Conservation (phyloP, 2,113 vertebrate genomes). For the Galeopterus variegatus region DNA sequence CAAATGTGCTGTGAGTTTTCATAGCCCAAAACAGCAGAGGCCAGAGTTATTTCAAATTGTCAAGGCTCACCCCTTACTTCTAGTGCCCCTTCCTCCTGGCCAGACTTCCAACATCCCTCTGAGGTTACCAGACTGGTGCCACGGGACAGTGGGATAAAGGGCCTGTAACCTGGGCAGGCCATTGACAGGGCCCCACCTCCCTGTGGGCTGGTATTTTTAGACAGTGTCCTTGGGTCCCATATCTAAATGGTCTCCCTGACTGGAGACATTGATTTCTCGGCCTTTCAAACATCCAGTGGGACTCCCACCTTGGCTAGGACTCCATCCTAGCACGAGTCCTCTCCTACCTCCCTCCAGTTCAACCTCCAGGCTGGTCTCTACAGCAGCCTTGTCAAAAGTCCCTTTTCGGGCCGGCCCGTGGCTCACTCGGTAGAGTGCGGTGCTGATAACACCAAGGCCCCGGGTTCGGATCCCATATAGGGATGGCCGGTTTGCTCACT, state of each 20-base stretch:
- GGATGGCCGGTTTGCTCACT: too few relatives aligned
- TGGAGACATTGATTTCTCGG: slow-evolving; percentile 47
- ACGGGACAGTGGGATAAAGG: slow-evolving; percentile 51
- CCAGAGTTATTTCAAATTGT: background rate
- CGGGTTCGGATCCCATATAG: too few relatives aligned
- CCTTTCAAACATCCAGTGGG: background rate
- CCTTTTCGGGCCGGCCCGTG: too few relatives aligned
- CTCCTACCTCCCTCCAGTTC: background rate
- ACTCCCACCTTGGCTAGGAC: background rate
- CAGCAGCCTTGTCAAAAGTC: background rate
- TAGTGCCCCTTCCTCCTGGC: background rate
- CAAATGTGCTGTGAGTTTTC: slow-evolving; percentile 7
- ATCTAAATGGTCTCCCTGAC: slow-evolving; percentile 33
- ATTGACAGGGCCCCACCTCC: background rate
- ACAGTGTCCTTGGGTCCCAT: slow-evolving; percentile 66
- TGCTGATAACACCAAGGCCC: too few relatives aligned
- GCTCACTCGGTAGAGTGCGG: too few relatives aligned
- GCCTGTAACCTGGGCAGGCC: slow-evolving; percentile 46
- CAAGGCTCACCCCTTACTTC: background rate
- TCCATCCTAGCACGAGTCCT: background rate
- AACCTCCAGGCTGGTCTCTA: background rate
- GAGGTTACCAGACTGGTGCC: slow-evolving; percentile 2
- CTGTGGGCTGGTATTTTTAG: slow-evolving; percentile 61
- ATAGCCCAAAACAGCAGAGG: background rate
- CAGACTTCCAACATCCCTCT: slow-evolving; percentile 52